Percentiles rank a stretch among this genome's conserved stretches.
phyloP scores from a whole-genome alignment of 2,888 invertebrate species.

The Clepsis dumicolana region DNA sequence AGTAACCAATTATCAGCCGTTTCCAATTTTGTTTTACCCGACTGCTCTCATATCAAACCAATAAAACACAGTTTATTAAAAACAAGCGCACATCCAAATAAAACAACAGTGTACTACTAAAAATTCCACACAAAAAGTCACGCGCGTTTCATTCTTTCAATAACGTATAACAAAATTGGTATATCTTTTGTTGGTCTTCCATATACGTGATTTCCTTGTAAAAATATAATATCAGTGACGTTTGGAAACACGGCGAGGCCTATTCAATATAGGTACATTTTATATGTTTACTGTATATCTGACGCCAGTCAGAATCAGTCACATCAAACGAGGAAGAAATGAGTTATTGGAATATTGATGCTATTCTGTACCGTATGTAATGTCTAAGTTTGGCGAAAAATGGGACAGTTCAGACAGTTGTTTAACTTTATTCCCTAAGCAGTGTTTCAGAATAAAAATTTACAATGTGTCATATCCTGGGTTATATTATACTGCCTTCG shows the following conservation, averaged over 20 bases:
- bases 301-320: constrained; percentile 5
- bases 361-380: background rate
- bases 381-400: background rate
- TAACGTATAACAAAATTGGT: constrained; percentile 10
- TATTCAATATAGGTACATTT: constrained; percentile 1
- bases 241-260: constrained; percentile 11
- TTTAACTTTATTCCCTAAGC: no score
- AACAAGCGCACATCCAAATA: no score
- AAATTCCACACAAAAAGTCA: constrained; percentile 1
- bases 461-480: no score
- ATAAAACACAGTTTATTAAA: no score
- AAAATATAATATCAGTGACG: constrained; percentile 11
- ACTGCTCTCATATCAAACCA: no score
- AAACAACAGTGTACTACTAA: background rate
- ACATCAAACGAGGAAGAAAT: background rate
- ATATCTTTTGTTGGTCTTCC: constrained; percentile 3
- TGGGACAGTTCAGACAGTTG: no score
- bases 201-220: constrained; percentile 8
- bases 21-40: no score
- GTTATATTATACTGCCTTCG: no score
- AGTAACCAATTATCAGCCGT: no score
- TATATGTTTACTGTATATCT: background rate
- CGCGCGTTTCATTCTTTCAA: constrained; percentile 9
- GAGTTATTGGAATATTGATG: background rate
- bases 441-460: no score